A percentile compares a stretch with the other conserved stretches of the same genome.
phyloP scores from a whole-genome alignment of 2,797 vertebrate genomes.

The Falco berigora region DNA sequence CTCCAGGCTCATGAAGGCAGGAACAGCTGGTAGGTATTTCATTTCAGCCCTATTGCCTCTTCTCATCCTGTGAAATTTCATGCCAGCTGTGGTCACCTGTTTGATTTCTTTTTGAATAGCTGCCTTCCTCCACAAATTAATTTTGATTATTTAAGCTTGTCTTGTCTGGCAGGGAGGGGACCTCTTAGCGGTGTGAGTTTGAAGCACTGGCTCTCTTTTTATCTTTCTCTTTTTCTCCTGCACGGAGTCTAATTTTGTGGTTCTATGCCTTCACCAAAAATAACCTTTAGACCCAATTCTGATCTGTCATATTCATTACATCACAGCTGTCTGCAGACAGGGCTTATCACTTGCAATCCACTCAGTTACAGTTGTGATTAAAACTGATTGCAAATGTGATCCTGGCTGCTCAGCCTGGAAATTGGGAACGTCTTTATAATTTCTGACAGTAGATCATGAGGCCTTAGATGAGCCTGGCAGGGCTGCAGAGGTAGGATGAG shows the following conservation, averaged over 20 bases:
- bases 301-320: conserved; percentile 59
- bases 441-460: conserved; percentile 47
- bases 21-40: neutral
- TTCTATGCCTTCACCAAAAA: conserved; percentile 44
- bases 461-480: neutral
- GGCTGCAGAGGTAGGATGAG: neutral
- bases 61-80: conserved; percentile 21
- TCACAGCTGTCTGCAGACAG: conserved; percentile 39
- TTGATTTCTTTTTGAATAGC: conserved; percentile 55
- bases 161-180: conserved; percentile 25
- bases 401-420: conserved; percentile 42
- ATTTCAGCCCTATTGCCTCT: neutral
- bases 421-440: conserved; percentile 41
- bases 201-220: neutral
- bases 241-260: conserved; percentile 54
- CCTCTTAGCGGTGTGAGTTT: neutral
- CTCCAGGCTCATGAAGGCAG: neutral
- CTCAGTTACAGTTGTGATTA: conserved; percentile 61
- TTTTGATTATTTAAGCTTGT: conserved; percentile 68
- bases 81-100: conserved; percentile 70
- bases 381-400: conserved; percentile 62
- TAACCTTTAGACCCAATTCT: conserved; percentile 37
- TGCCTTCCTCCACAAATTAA: conserved; percentile 69
- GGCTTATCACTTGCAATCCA: conserved; percentile 39
- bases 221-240: conserved; percentile 4